A percentile compares a stretch with the other conserved stretches of the same genome.
Evolutionary conservation across 2,888 invertebrate species (phyloP).

Genomic region (Acrobasis consociella): DNA sequence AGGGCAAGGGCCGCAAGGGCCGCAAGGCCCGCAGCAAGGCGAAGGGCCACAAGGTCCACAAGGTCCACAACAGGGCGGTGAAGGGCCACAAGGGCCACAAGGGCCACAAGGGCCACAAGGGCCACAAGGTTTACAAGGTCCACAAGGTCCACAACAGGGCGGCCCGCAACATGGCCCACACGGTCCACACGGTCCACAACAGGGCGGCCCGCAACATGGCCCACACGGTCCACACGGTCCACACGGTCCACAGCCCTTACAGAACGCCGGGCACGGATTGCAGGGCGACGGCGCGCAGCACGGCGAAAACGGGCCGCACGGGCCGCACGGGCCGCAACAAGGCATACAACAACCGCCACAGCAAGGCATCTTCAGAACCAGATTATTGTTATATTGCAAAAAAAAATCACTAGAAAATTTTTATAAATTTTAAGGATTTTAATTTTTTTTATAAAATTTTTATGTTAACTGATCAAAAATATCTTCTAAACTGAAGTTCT

Average conservation of each 20-base stretch:
- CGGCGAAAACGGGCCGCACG: not conserved
- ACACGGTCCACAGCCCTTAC: constrained; percentile 19
- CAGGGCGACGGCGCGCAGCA: constrained; percentile 3
- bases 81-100: constrained; percentile 29
- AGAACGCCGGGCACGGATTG: constrained; percentile 21
- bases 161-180: constrained; percentile 27
- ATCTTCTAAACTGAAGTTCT: constrained; percentile 45
- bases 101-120: constrained; percentile 22
- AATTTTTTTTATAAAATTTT: constrained; percentile 35
- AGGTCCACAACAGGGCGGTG: constrained; percentile 40
- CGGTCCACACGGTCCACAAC: constrained; percentile 27
- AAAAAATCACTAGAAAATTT: constrained; percentile 39
- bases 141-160: constrained; percentile 21
- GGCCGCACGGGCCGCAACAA: constrained; percentile 32
- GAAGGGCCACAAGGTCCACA: not conserved
- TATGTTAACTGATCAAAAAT: constrained; percentile 47
- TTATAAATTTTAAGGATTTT: constrained; percentile 34
- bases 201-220: constrained; percentile 37
- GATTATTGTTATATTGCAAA: constrained; percentile 25
- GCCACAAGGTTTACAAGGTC: constrained; percentile 19
- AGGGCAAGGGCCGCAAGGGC: constrained; percentile 26
- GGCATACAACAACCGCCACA: constrained; percentile 34
- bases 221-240: too few relatives aligned
- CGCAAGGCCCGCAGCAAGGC: constrained; percentile 6
- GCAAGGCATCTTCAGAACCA: constrained; percentile 38